Evolutionary conservation across 2,888 invertebrate genomes (phyloP), one percentile per base, ranked within the genome.

Genomic region (Amiota mariae): DNA sequence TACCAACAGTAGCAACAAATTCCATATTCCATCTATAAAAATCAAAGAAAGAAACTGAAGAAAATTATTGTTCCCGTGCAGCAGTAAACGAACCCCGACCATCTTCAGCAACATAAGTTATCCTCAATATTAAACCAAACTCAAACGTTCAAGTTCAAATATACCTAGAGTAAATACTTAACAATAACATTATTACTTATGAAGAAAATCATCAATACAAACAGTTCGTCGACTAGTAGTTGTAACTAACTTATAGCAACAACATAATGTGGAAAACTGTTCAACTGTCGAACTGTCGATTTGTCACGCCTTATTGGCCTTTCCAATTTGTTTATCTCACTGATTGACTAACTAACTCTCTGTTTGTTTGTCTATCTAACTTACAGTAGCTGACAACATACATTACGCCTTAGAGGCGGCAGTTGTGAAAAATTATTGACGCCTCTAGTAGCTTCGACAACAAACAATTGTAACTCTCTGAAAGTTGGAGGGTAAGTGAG

Each of bases 391-490:
- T 18, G 15, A 15, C 59, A 20, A 2, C 12, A 24, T 20, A 8
- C n/a, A n/a, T n/a, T 54, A 68, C 54, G 67, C 67, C 51, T 68
- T 24, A 15, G 48, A 48, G 59, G 59, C 59, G 59, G 59, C 59
- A 59, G 20, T 51, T 67, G 67, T 67, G 67, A 67, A 51, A 68
- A 59, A 66, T 48, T 66, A 18, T 68, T 68, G 54, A 68, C 67
- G 36, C 24, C 20, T 18, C 54, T 2, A 48, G 18, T 46, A 18
- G 20, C 54, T 51, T 54, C 51, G 67, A 54, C 36, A 36, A 36
- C 36, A 36, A 36, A 36, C 36, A 6, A 36, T 36, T 36, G 36
- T 6, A 36, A 36, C 36, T 36, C 36, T 36, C 6, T 36, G 36
- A 2, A 36, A 36, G 36, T 36, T 36, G 36, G 36, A 6, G 36